Conservation (phyloP, 2,113 vertebrate species). For the Ciconia boyciana region DNA sequence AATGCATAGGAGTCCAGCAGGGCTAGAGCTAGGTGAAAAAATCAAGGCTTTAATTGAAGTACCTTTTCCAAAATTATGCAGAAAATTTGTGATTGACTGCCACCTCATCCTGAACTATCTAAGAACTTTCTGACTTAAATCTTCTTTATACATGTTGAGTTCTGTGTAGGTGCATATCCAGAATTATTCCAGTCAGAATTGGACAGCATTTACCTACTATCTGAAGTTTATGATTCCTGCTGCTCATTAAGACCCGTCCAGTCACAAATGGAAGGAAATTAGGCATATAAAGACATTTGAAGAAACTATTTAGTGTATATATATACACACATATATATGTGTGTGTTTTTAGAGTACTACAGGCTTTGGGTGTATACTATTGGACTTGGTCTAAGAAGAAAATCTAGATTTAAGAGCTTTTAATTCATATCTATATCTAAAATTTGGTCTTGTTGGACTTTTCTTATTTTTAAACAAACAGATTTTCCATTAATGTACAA, state of each 20-base stretch:
- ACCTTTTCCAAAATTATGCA: background rate
- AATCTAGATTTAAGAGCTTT: background rate
- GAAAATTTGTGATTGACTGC: background rate
- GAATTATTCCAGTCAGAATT: background rate
- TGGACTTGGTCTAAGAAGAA: background rate
- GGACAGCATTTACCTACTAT: background rate
- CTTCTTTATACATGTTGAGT: background rate
- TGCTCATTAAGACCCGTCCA: background rate
- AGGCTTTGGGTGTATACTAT: background rate
- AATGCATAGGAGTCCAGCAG: background rate
- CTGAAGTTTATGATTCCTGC: background rate
- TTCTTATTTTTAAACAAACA: background rate
- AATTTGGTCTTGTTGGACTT: background rate
- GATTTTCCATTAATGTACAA: background rate
- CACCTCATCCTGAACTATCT: background rate
- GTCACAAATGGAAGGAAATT: background rate
- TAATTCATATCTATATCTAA: background rate
- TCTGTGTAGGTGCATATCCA: background rate
- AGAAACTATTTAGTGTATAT: background rate
- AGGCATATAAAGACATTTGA: background rate
- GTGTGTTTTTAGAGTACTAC: background rate
- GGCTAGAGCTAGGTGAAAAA: background rate
- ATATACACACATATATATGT: fast-evolving
- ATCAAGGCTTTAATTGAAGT: background rate
- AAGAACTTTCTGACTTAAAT: background rate